Conservation (phyloP, 2,113 vertebrate genomes). For the Ammodytes marinus region DNA sequence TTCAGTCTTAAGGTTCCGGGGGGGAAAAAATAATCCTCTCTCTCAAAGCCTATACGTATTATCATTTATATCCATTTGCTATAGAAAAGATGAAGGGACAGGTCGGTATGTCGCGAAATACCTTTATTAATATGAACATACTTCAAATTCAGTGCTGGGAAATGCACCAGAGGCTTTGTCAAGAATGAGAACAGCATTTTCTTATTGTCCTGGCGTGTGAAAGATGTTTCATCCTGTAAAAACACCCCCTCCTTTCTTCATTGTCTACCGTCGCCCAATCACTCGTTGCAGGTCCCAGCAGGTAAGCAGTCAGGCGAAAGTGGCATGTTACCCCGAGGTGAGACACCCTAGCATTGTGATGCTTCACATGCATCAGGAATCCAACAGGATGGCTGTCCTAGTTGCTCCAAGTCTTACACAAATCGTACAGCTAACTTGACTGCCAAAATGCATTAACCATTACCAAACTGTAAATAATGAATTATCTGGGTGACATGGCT, state of each 20-base stretch:
- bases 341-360: constrained; percentile 55
- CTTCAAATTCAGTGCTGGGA: constrained; percentile 10
- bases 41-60: not conserved
- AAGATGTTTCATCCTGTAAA: constrained; percentile 13
- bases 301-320: constrained; percentile 55
- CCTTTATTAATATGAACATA: constrained; percentile 24
- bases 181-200: constrained; percentile 26
- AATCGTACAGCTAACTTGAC: constrained; percentile 50
- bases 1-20: not conserved
- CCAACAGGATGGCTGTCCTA: constrained; percentile 44
- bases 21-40: not conserved
- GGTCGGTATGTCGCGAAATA: not conserved
- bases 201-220: not conserved
- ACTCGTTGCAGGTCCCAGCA: constrained; percentile 20
- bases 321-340: constrained; percentile 73
- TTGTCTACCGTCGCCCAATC: constrained; percentile 13
- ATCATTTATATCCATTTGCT: constrained; percentile 11
- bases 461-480: constrained; percentile 76
- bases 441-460: constrained; percentile 80
- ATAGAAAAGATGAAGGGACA: constrained; percentile 1
- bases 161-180: constrained; percentile 32
- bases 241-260: not conserved
- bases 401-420: constrained; percentile 56
- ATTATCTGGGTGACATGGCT: constrained; percentile 63
- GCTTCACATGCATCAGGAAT: constrained; percentile 53